phyloP scores from a whole-genome alignment of 2,113 vertebrate species.

The Sterna hirundo region DNA sequence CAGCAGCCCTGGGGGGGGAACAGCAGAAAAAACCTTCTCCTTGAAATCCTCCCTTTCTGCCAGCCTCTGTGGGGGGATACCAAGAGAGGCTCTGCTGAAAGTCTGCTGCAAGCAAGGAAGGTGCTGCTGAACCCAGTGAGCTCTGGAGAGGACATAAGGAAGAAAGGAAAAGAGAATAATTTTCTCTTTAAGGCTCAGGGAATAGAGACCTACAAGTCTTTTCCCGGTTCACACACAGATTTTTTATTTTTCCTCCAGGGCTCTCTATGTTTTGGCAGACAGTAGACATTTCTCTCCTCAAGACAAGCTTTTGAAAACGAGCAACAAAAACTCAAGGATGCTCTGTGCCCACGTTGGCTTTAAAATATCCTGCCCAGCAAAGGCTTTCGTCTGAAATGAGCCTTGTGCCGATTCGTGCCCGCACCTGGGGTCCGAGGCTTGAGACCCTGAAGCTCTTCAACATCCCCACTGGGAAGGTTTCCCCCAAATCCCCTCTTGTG shows the following conservation, averaged over 20 bases:
- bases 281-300: not conserved
- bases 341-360: not conserved
- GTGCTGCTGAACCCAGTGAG: not conserved
- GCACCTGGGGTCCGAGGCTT: not conserved
- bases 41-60: not conserved
- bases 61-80: not conserved
- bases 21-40: not conserved
- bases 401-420: not conserved
- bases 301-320: constrained; percentile 3
- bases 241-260: not conserved
- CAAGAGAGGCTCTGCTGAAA: not conserved
- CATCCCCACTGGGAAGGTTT: not conserved
- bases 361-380: constrained; percentile 18
- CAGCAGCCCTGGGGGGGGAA: not conserved
- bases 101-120: not conserved
- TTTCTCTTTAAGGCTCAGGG: not conserved
- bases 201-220: not conserved
- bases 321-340: not conserved
- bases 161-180: not conserved
- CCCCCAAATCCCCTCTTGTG: not conserved
- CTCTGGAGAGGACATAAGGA: not conserved
- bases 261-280: constrained; percentile 30
- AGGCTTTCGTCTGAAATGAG: not conserved
- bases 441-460: not conserved
- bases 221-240: not conserved